Evolutionary conservation across 1,140 invertebrate species (phyloP), one percentile per base, ranked within the genome.

Genomic region (Nilaparvata lugens): DNA sequence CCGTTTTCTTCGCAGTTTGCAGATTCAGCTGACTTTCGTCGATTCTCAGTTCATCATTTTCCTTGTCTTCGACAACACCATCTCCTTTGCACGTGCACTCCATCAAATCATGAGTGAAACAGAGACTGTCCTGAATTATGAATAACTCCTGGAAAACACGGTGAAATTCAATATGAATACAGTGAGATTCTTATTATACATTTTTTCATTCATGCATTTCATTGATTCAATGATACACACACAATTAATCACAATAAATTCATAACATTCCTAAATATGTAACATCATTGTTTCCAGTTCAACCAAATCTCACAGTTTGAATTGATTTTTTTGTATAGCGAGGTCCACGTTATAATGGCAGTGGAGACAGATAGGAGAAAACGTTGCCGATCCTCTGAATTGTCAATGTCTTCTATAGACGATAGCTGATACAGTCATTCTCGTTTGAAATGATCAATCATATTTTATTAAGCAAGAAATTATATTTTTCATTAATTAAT

Each of bases 121-220:
- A 57, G 13, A 38, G 4, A 24, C 28, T 48, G 18, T 64, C 56
- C 16, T 62, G 9, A 28, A 61, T 66, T 25, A 19, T 62, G 45
- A 70, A 70, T 40, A 70, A 60, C 55, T 70, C 68, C 65, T 68
- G 56, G 19, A 65, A 61, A 23, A 21, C 18, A 60, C 13, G 21
- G 31, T 43, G 4, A 31, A 57, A 19, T 4, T 25, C n/a, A 53
- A 38, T 13, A 40, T 31, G 38, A 4, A 52, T 11, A 5, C 19
- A 2, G 2, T 4, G 9, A 40, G 40, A 7, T 4, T 4, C 14
- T 40, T 24, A 11, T 4, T 35, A 40, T 5, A 21, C 7, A 54
- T 14, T 25, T 11, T 31, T 11, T 14, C 19, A 54, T 7, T 54
- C 7, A 19, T 24, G 4, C 5, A 25, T 25, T 11, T 25, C 4